These are phyloP conservation scores for Craseonycteris thonglongyai DNA, from an alignment of 2,113 vertebrate species.

Conservation along the genomic window DNA sequence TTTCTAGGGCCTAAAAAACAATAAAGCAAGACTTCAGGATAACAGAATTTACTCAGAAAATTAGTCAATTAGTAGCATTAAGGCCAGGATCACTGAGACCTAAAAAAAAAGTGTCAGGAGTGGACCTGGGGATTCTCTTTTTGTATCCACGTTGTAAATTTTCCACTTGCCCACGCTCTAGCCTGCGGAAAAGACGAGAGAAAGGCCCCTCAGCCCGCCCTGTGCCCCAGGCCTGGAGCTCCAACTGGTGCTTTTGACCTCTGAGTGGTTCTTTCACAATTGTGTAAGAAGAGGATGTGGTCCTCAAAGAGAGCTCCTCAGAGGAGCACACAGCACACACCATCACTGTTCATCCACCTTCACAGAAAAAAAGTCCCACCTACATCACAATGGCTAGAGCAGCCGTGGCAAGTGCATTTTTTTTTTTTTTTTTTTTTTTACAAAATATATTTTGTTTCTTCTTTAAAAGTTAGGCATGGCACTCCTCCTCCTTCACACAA, in stretches of 20 bases:
- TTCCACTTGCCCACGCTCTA: neutral
- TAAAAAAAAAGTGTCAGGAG: neutral
- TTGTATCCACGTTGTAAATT: neutral
- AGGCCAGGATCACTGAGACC: neutral
- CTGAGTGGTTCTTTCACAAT: constrained; percentile 59
- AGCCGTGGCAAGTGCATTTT: constrained; percentile 21
- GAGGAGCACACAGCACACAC: constrained; percentile 64
- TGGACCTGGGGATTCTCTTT: neutral
- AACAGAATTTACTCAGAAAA: neutral
- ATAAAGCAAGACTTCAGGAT: neutral
- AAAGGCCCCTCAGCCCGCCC: neutral
- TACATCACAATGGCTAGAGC: constrained; percentile 49
- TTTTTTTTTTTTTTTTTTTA: neutral
- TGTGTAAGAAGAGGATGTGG: constrained; percentile 55
- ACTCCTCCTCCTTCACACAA: neutral
- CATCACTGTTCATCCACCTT: constrained; percentile 64
- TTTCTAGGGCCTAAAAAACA: neutral
- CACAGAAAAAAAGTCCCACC: constrained; percentile 54
- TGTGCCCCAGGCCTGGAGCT: neutral
- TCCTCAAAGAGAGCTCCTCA: constrained; percentile 68
- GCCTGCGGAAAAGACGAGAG: neutral
- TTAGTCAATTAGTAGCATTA: neutral
- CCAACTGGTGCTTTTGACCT: neutral
- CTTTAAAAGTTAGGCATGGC: neutral
- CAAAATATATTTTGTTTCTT: neutral